Percentiles rank a stretch among this genome's conserved stretches.
Conservation (phyloP, 2,113 vertebrate species). For the Drymodes brunneopygia region DNA sequence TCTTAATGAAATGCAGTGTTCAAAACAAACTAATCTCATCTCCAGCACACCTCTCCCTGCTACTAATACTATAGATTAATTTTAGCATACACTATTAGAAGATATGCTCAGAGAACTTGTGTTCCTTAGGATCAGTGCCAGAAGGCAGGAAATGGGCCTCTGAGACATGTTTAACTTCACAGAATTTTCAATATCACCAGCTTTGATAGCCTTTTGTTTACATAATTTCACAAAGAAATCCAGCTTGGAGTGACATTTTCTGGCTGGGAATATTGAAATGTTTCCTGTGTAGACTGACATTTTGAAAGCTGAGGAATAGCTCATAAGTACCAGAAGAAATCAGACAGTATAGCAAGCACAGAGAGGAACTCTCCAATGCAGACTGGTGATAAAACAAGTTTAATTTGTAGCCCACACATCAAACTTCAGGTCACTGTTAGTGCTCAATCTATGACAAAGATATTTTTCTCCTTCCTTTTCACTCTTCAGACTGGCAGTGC, state of each 20-base stretch:
- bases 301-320: not conserved
- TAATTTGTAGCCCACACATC: not conserved
- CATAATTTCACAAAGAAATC: slow-evolving; percentile 26
- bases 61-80: not conserved
- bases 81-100: not conserved
- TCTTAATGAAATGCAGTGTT: not conserved
- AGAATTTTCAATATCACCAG: not conserved
- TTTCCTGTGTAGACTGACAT: not conserved
- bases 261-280: not conserved
- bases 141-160: not conserved
- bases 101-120: not conserved
- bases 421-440: not conserved
- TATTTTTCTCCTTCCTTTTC: not conserved
- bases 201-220: not conserved
- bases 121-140: not conserved
- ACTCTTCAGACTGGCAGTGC: not conserved
- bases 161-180: not conserved
- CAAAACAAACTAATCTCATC: slow-evolving; percentile 23
- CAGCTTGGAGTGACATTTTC: not conserved
- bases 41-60: not conserved
- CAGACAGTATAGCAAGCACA: not conserved
- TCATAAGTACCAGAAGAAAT: not conserved
- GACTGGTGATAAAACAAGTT: not conserved
- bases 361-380: not conserved
- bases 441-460: not conserved